Evolutionary conservation across 64 coral and sea anemone genomes (phyloP).

Genomic region (Porites australiensis): DNA sequence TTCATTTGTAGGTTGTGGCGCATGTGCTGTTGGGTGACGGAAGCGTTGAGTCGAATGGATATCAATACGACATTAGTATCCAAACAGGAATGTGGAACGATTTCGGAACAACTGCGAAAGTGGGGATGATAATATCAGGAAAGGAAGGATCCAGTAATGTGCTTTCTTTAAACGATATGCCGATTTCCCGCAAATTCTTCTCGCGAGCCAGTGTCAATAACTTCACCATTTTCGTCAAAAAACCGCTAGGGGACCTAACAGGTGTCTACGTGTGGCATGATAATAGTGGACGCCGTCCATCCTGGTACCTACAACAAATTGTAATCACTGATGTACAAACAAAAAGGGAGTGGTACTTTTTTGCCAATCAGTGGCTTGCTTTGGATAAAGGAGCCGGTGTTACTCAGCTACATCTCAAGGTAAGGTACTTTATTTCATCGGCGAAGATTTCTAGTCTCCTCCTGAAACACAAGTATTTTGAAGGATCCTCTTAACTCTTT

Average conservation of each 20-base stretch:
- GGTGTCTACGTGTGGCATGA: conserved; percentile 84
- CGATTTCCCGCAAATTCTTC: conserved; percentile 62
- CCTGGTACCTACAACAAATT: conserved; percentile 76
- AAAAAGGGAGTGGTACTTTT: conserved; percentile 39
- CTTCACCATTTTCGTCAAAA: conserved; percentile 56
- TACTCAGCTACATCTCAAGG: conserved; percentile 38
- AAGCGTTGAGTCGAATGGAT: not conserved
- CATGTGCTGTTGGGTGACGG: conserved; percentile 49
- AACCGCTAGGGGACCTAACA: conserved; percentile 39
- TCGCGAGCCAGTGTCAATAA: conserved; percentile 79
- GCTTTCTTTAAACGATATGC: conserved; percentile 55
- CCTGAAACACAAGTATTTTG: too few relatives aligned
- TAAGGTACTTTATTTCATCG: not conserved
- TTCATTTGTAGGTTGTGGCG: conserved; percentile 21
- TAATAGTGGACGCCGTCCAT: conserved; percentile 66
- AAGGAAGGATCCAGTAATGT: conserved; percentile 55
- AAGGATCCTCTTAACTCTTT: too few relatives aligned
- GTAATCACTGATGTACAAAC: conserved; percentile 41
- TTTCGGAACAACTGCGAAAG: conserved; percentile 74
- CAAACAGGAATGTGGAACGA: conserved; percentile 82
- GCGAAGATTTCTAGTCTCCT: too few relatives aligned
- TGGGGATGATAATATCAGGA: conserved; percentile 72
- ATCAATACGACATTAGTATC: conserved; percentile 66
- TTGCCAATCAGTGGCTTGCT: conserved; percentile 79
- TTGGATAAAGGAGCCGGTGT: conserved; percentile 63